Evolutionary conservation across 23 tunicate genomes (phyloP), one percentile per base, ranked within the genome.

Genomic region (Trididemnum clinides): DNA sequence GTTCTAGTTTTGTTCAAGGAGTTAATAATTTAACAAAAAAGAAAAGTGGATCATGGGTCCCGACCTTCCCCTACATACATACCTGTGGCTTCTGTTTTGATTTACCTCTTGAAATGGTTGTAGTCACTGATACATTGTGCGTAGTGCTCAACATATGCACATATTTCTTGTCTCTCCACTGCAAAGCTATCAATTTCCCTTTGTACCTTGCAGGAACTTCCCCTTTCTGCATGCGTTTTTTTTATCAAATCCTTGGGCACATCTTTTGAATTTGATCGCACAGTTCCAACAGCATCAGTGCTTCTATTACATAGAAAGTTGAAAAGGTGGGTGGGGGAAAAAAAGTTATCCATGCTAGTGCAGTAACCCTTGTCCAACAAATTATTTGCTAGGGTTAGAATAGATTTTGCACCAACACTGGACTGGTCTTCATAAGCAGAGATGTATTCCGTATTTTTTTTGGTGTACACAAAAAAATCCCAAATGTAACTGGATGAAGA

Each of bases 81-180:
- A 69, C 31, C 31, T 62, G 6, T 62, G 10, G 76, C 7, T 6
- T 69, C n/a, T 12, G 54, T 37, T 73, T 38, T 73, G 23, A 4
- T 27, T 69, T 37, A 10, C 75, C 59, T 35, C 29, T 19, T 30
- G 31, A 22, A 35, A 12, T 32, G 20, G 51, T 51, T 51, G 15
- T 34, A 15, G 2, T 78, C 29, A 69, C 32, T 21, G 23, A 2
- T 6, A 3, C 66, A 78, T 78, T 34, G 29, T 78, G 83, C 23
- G 38, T 6, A 28, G 69, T 50, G 26, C 69, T 54, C 34, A 57
- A 29, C 83, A 51, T 73, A 19, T 36, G 80, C 57, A 73, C 80
- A 73, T 73, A 37, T 23, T 73, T 73, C 22, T 73, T 73, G 25
- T 73, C 80, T 22, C 57, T 73, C 80, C 80, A 73, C 6, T 29